Base-by-base conservation (phyloP, 2,113 vertebrate species). In the Thymallus thymallus region DNA sequence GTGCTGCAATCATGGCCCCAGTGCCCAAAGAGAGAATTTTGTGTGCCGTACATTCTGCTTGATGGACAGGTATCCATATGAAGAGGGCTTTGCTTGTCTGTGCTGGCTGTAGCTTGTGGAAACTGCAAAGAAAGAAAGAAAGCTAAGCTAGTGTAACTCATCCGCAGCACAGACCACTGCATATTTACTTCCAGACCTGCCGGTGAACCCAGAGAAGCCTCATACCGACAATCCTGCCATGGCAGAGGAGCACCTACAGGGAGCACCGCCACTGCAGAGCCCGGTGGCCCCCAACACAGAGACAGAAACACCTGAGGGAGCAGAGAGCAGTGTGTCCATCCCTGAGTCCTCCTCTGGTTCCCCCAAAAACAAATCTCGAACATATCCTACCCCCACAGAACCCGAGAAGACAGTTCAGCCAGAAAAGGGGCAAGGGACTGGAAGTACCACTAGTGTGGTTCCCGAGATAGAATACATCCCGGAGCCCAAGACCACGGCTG, bases 21-120 rank as follows among this genome's bases (percentile, higher is more conserved):
- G 79, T 68, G n/a, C 79, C 77, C 83, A 73, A 84, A 85, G 78
- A 86, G 78, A 29, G 16, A 16, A 30, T 66, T 30, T 30, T 32
- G 16, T 80, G 73, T 79, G 84, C 84, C 82, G 73, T 85, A 85
- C 89, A 85, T 87, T 88, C 81, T 85, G 88, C 87, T 88, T 90
- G 75, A 82, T 79, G 83, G 84, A 86, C 74, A 86, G 84, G 80
- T 82, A 69, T 90, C 77, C 86, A 51, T 89, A 85, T 90, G 88
- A 82, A 75, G 79, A 16, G 29, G 85, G 69, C 76, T 86, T 70
- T 26, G 84, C 87, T 88, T 90, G 75, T 78, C 83, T 88, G 87
- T 82, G 77, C 84, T 82, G 80, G 83, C 87, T 51, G 12, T 85
- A 76, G 86, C 87, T 91, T 88, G 85, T 86, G 78, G 86, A 86